Evolutionary conservation across 2,888 invertebrate genomes (phyloP), one percentile per base, ranked within the genome.

Genomic region (Serripes groenlandicus): DNA sequence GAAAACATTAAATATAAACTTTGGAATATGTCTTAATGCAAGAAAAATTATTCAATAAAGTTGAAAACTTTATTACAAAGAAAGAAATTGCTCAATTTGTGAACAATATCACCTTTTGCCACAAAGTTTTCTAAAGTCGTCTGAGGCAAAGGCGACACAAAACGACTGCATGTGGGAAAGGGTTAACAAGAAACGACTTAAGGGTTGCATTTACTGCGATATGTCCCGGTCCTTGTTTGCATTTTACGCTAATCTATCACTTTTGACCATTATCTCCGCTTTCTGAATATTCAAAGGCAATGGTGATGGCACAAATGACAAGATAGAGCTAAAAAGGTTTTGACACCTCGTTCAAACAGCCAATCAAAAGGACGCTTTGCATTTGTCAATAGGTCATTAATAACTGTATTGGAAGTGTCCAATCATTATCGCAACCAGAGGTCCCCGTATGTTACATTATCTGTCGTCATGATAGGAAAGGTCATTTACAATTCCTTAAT

Each of bases 331-430:
- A 66, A 66, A 66, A 42, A 37, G 42, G 42, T 66, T 37, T 37
- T 42, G 66, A 42, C 66, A 66, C 66, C 35, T 66, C 42, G 2
- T 37, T 42, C 42, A 15, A 66, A 26, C 66, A 66, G 42, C 66
- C 66, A 66, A 66, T 66, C 66, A 66, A 66, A 37, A 66, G n/a
- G 42, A 28, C 42, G 28, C 28, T 66, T 66, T 66, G 42, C 42
- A 42, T 66, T 66, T 66, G 66, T 42, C 66, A 66, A 42, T 42
- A 42, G 28, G 66, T 42, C 66, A 66, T 66, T 66, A 66, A 66
- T 66, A 42, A 37, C 42, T 66, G 37, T 66, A 66, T 66, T 42
- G 42, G 42, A 66, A 42, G n/a, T 66, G 66, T 21, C 66, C 66
- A 26, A n/a, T 42, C n/a, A 26, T 66, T 66, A 66, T 42, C 66